Base-by-base conservation (phyloP, 2,888 invertebrate species). In the Axea sp. region DNA sequence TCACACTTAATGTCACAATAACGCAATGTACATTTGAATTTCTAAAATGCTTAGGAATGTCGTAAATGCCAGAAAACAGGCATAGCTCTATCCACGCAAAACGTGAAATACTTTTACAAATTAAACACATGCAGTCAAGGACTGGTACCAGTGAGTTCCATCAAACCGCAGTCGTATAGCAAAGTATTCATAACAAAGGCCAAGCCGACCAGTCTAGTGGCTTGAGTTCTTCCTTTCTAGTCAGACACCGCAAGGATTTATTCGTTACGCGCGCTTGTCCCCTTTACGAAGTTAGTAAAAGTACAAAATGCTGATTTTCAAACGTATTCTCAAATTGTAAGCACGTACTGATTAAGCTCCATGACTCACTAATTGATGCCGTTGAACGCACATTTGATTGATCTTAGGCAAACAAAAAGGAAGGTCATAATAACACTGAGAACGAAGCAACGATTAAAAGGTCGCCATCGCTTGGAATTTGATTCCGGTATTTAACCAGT, bases 31-130 rank as follows among this genome's bases (percentile, higher is more conserved):
- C n/a, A n/a, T n/a, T n/a, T n/a, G n/a, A n/a, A n/a, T n/a, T n/a
- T n/a, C n/a, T n/a, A n/a, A n/a, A n/a, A n/a, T n/a, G n/a, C n/a
- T n/a, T n/a, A n/a, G n/a, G n/a, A n/a, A n/a, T n/a, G n/a, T n/a
- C n/a, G n/a, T n/a, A n/a, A n/a, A n/a, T n/a, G n/a, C n/a, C n/a
- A n/a, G n/a, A n/a, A n/a, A n/a, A n/a, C n/a, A n/a, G n/a, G n/a
- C n/a, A n/a, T n/a, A n/a, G n/a, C n/a, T n/a, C n/a, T n/a, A n/a
- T n/a, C n/a, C n/a, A n/a, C n/a, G n/a, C n/a, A n/a, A n/a, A n/a
- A n/a, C n/a, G 83, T 81, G 82, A 83, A 84, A 84, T 85, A 84
- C 83, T 84, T 85, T 83, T 82, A 81, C 81, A 82, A 84, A 85
- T 84, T 84, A 85, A 85, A 84, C 81, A 82, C 81, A 81, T 81